Conservation (phyloP, 2,113 vertebrate species). For the Cavia porcellus region DNA sequence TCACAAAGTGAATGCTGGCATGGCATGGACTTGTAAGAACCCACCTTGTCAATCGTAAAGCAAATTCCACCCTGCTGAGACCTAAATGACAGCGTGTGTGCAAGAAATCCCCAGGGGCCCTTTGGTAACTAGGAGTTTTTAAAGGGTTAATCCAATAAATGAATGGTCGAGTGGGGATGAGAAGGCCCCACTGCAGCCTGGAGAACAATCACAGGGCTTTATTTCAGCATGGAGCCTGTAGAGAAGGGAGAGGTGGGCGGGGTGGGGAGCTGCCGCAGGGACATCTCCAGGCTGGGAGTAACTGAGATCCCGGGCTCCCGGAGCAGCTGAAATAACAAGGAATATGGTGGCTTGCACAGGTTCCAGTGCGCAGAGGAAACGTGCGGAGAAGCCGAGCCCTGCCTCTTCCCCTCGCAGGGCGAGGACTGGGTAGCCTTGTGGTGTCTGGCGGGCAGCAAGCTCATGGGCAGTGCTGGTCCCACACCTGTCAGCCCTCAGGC, state of each 20-base stretch:
- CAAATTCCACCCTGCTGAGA: constrained; percentile 64
- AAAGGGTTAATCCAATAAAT: constrained; percentile 86
- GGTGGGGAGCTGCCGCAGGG: constrained; percentile 78
- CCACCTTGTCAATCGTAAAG: constrained; percentile 78
- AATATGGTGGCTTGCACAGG: constrained; percentile 59
- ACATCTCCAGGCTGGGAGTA: constrained; percentile 79
- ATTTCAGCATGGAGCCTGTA: constrained; percentile 70
- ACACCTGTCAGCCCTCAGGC: background rate
- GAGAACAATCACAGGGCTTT: constrained; percentile 78
- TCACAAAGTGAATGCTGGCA: constrained; percentile 62
- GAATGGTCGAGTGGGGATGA: constrained; percentile 79
- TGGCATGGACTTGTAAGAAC: constrained; percentile 74
- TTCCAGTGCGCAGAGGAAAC: constrained; percentile 78
- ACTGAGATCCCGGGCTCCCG: constrained; percentile 82
- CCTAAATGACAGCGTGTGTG: constrained; percentile 72
- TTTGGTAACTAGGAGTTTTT: constrained; percentile 84
- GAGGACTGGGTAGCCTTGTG: constrained; percentile 52
- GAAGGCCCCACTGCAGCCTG: constrained; percentile 67
- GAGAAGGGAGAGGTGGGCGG: constrained; percentile 75
- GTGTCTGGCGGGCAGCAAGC: background rate
- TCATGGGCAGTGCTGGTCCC: background rate
- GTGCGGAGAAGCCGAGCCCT: constrained; percentile 63
- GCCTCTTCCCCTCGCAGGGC: constrained; percentile 73
- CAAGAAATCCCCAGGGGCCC: constrained; percentile 77
- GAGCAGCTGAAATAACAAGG: constrained; percentile 90